A percentile compares a stretch with the other conserved stretches of the same genome.
Conservation (phyloP, 2,113 vertebrate genomes). For the Clinocottus analis region DNA sequence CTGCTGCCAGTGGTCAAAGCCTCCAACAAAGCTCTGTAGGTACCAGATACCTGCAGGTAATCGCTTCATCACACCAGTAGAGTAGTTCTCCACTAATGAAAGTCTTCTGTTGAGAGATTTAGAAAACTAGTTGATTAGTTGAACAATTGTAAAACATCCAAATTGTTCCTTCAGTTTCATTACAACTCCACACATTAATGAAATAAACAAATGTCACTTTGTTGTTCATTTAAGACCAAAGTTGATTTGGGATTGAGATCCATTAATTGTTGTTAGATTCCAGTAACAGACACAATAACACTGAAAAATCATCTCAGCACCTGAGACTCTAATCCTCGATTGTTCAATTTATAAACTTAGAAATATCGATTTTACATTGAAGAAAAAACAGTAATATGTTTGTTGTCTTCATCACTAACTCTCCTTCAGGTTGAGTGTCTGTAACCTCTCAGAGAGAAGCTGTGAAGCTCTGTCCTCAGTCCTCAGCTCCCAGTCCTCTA, state of each 20-base stretch:
- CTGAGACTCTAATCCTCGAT: no score
- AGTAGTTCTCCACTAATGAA: neutral
- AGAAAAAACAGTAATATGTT: neutral
- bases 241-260: no score
- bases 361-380: no score
- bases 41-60: neutral
- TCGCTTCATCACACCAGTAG: neutral
- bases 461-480: conserved; percentile 4
- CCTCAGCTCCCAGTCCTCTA: no score
- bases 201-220: no score
- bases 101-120: neutral
- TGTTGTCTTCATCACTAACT: no score
- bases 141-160: neutral
- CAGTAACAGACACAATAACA: no score
- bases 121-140: neutral
- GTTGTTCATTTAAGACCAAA: neutral
- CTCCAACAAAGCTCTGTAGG: conserved; percentile 44
- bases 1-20: conserved; percentile 25
- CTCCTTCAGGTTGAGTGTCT: neutral
- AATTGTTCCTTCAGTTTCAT: neutral
- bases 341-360: no score
- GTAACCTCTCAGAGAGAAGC: conserved; percentile 1
- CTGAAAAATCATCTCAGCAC: no score
- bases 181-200: neutral
- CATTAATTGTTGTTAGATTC: no score